Percentiles rank a stretch among this genome's conserved stretches.
Evolutionary conservation across 2,888 invertebrate genomes (phyloP).

Genomic region (Timandra comae): DNA sequence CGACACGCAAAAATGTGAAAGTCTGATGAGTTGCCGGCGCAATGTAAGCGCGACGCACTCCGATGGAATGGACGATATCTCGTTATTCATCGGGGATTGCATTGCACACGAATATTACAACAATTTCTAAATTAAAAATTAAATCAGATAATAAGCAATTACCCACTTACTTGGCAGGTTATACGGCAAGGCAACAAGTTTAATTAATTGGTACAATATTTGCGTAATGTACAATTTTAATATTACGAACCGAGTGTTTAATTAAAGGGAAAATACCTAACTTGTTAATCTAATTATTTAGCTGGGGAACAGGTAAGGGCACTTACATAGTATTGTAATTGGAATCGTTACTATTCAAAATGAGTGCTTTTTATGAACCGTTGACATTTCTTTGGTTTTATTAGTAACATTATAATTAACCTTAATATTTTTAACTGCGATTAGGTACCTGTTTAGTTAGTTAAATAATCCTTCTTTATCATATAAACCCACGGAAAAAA

Average conservation of each 20-base stretch:
- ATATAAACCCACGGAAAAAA: too few relatives aligned
- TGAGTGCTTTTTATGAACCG: too few relatives aligned
- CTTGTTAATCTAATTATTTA: neutral
- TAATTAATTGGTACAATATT: neutral
- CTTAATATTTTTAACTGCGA: too few relatives aligned
- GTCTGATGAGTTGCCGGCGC: conserved; percentile 30
- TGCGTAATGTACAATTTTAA: neutral
- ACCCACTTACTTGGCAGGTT: neutral
- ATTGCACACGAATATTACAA: neutral
- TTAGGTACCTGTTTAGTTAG: too few relatives aligned
- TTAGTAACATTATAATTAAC: too few relatives aligned
- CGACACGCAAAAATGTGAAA: conserved; percentile 50
- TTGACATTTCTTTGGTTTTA: too few relatives aligned
- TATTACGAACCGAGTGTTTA: neutral
- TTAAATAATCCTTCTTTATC: too few relatives aligned
- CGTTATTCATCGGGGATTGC: conserved; percentile 9
- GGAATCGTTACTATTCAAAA: too few relatives aligned
- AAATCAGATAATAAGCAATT: neutral
- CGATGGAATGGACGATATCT: conserved; percentile 10
- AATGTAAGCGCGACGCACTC: conserved; percentile 9
- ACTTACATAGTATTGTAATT: too few relatives aligned
- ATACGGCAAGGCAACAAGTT: neutral
- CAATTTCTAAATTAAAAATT: conserved; percentile 1
- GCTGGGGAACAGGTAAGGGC: too few relatives aligned
- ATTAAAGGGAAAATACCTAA: neutral